phyloP scores from a whole-genome alignment of 2,113 vertebrate species.

The Cebidichthys violaceus region DNA sequence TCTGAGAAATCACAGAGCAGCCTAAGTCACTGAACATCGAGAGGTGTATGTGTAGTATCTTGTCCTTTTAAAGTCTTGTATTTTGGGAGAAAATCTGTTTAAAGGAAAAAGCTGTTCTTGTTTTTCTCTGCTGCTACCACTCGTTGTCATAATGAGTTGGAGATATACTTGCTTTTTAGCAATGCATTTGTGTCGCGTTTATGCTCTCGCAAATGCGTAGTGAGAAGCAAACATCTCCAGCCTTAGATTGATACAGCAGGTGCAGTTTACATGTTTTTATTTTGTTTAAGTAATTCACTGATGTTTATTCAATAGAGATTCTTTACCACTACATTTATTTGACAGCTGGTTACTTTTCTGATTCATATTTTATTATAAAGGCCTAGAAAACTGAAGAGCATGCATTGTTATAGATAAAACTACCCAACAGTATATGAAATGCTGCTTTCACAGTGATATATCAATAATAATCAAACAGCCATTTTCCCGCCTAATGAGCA shows the following conservation, averaged over 20 bases:
- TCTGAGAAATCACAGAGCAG: constrained; percentile 38
- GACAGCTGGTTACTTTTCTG: not conserved
- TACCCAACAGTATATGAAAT: not conserved
- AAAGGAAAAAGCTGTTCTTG: not conserved
- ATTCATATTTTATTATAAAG: not conserved
- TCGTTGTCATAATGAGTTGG: not conserved
- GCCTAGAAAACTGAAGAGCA: not conserved
- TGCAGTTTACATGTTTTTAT: not conserved
- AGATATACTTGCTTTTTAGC: too few relatives aligned
- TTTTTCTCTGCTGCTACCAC: not conserved
- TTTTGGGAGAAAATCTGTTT: not conserved
- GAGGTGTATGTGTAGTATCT: constrained; percentile 18
- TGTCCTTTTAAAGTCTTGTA: constrained; percentile 20
- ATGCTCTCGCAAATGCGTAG: too few relatives aligned
- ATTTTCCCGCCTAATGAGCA: not conserved
- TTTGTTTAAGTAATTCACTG: not conserved
- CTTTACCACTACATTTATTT: too few relatives aligned
- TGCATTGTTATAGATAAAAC: not conserved
- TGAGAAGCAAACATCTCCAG: too few relatives aligned
- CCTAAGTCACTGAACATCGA: constrained; percentile 15
- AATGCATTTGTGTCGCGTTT: too few relatives aligned
- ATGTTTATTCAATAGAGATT: not conserved
- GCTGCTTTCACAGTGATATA: not conserved
- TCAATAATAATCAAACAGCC: not conserved
- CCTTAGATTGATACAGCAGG: not conserved